A percentile compares a stretch with the other conserved stretches of the same genome.
These are phyloP conservation scores for Lepus europaeus DNA, from an alignment of 2,113 vertebrate genomes.

Conservation along the genomic window DNA sequence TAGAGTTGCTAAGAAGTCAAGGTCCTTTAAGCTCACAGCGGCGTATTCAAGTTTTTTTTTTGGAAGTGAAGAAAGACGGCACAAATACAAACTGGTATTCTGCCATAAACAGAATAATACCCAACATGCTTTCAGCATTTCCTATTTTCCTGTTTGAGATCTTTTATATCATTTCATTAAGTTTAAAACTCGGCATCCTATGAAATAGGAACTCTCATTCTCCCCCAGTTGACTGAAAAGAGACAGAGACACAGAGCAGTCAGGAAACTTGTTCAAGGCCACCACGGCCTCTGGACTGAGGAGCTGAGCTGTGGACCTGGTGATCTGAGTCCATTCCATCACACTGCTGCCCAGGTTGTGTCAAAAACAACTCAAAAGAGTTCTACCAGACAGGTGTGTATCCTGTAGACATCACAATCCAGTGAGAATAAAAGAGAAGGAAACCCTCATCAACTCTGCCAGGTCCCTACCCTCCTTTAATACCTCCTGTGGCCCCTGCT, in stretches of 20 bases:
- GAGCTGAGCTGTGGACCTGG: not conserved
- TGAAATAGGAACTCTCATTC: not conserved
- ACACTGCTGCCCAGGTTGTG: accelerated
- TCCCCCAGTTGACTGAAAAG: not conserved
- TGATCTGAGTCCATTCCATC: not conserved
- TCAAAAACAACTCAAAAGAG: not conserved
- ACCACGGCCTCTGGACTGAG: not conserved
- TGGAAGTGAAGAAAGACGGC: slow-evolving; percentile 41
- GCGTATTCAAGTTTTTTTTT: not conserved
- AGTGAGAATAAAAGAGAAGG: not conserved
- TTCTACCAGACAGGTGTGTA: not conserved
- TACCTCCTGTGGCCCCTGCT: not conserved
- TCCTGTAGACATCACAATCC: accelerated
- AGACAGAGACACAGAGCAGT: not conserved
- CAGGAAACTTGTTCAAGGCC: not conserved
- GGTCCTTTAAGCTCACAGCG: slow-evolving; percentile 44
- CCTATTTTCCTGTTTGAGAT: not conserved
- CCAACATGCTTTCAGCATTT: not conserved
- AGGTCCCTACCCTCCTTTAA: not conserved
- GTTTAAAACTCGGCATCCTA: not conserved
- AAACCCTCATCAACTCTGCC: not conserved
- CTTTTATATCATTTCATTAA: not conserved
- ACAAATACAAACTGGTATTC: slow-evolving; percentile 23
- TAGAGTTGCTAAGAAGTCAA: slow-evolving; percentile 41
- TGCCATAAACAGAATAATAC: not conserved